A percentile compares a stretch with the other conserved stretches of the same genome.
These are phyloP conservation scores for Paratilapia polleni DNA, from an alignment of 2,113 vertebrate species.

Conservation along the genomic window DNA sequence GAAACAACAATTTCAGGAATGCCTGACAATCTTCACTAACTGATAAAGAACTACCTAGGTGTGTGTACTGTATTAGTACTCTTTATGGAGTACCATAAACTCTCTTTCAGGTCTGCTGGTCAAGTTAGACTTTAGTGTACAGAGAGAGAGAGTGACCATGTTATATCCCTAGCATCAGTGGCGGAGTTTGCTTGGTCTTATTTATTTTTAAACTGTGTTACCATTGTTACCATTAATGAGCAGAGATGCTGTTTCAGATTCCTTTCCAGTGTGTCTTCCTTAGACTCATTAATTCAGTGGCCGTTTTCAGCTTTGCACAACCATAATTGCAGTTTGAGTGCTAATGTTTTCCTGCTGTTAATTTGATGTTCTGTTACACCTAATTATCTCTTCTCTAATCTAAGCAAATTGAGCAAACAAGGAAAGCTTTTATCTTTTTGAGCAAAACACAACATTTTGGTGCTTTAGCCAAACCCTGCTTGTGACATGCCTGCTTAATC, in stretches of 20 bases:
- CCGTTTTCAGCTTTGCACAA: conserved; percentile 27
- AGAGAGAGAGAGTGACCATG: background rate
- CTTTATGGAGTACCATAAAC: background rate
- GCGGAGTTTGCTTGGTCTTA: background rate
- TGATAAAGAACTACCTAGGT: no score
- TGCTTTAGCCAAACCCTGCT: background rate
- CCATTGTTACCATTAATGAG: conserved; percentile 7
- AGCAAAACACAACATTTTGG: conserved; percentile 19
- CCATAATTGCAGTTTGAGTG: conserved; percentile 37
- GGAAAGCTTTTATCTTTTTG: conserved; percentile 8
- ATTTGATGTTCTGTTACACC: conserved; percentile 56
- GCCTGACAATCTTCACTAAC: background rate
- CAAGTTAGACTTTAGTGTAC: background rate
- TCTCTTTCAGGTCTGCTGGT: background rate
- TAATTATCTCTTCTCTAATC: conserved; percentile 51
- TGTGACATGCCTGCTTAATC: conserved; percentile 14
- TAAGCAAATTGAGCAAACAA: conserved; percentile 44
- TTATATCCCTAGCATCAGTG: background rate
- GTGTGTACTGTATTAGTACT: background rate
- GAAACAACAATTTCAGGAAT: background rate
- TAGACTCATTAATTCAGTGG: conserved; percentile 46
- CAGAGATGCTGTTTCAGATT: background rate
- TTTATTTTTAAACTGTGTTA: background rate
- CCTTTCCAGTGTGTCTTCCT: background rate
- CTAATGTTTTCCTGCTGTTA: conserved; percentile 54